phyloP scores from a whole-genome alignment of 2,113 vertebrate genomes.

The Phycodurus eques region DNA sequence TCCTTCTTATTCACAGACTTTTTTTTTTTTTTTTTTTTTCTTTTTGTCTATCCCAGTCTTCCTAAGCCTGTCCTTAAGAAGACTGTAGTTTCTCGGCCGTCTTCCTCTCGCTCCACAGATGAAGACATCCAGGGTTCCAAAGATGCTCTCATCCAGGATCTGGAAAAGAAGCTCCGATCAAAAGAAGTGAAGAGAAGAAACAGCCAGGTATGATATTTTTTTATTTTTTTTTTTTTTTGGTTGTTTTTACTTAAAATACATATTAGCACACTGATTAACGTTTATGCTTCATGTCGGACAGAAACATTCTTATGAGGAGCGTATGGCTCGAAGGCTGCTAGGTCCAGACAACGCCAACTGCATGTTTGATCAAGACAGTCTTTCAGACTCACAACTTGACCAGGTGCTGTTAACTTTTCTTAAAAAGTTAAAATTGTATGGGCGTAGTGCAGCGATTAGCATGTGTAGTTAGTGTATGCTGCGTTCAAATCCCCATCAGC shows the following conservation, averaged over 20 bases:
- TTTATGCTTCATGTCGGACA: slow-evolving; percentile 45
- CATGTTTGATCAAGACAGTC: slow-evolving; percentile 79
- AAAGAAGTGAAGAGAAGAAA: slow-evolving; percentile 85
- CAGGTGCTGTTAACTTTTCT: slow-evolving; percentile 74
- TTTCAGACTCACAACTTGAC: slow-evolving; percentile 71
- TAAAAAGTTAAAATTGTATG: background rate
- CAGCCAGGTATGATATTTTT: slow-evolving; percentile 77
- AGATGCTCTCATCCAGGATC: slow-evolving; percentile 92
- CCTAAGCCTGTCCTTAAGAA: slow-evolving; percentile 84
- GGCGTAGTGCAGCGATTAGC: slow-evolving; percentile 10
- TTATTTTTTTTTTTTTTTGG: background rate
- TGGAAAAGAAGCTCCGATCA: slow-evolving; percentile 89
- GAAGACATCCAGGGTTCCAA: slow-evolving; percentile 93
- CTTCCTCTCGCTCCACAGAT: slow-evolving; percentile 81
- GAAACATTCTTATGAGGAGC: slow-evolving; percentile 91
- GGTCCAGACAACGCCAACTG: slow-evolving; percentile 84
- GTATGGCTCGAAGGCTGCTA: slow-evolving; percentile 92
- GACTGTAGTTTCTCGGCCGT: slow-evolving; percentile 68
- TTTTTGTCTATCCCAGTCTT: slow-evolving; percentile 58
- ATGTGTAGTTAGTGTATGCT: background rate
- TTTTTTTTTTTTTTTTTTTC: background rate
- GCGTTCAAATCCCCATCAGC: slow-evolving; percentile 19
- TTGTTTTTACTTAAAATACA: background rate
- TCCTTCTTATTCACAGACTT: background rate
- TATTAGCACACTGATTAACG: background rate